Conservation (phyloP, 2,797 vertebrate species). For the Rhabdomys pumilio region DNA sequence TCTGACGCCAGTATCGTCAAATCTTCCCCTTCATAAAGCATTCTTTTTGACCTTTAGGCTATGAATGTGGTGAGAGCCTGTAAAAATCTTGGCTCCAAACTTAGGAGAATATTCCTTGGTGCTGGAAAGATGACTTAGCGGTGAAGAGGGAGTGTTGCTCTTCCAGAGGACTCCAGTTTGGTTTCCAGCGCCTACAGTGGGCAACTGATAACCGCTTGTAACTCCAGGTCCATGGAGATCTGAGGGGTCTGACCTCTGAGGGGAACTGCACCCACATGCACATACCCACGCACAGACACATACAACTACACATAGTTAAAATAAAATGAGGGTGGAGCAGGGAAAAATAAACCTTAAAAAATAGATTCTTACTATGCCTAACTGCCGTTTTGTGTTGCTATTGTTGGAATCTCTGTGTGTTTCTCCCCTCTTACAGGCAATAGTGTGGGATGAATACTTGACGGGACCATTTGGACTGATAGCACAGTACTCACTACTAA, state of each 20-base stretch:
- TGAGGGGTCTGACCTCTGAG: not conserved
- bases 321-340: not conserved
- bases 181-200: not conserved
- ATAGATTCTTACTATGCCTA: not conserved
- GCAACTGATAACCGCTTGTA: not conserved
- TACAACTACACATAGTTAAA: not conserved
- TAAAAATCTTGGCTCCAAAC: slow-evolving; percentile 15
- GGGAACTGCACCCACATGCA: not conserved
- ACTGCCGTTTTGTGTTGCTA: not conserved
- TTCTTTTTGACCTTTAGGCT: not conserved
- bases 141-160: not conserved
- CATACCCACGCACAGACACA: not conserved
- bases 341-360: not conserved
- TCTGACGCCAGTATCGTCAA: not conserved
- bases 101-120: not conserved
- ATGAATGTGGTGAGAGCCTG: not conserved
- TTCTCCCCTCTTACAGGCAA: slow-evolving; percentile 91
- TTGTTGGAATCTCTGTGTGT: slow-evolving; percentile 14
- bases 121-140: not conserved
- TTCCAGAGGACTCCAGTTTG: not conserved
- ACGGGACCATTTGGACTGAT: slow-evolving; percentile 98
- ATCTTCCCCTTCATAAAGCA: not conserved
- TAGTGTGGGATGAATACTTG: slow-evolving; percentile 99
- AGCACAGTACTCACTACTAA: slow-evolving; percentile 97
- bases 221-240: not conserved